Evolutionary conservation across 2,888 invertebrate species (phyloP).

Genomic region (Acronicta alni): DNA sequence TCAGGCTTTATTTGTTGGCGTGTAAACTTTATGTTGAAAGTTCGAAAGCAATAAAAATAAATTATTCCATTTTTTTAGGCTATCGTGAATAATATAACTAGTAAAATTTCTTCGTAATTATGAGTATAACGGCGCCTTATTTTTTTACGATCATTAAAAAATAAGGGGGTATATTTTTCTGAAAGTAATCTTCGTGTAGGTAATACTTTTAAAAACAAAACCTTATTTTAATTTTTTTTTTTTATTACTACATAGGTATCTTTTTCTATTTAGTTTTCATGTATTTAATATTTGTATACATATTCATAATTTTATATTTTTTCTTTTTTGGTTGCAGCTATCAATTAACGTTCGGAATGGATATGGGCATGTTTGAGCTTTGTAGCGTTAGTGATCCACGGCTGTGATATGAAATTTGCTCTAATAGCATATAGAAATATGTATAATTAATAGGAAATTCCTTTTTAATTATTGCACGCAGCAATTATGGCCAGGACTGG

Average conservation of each 20-base stretch:
- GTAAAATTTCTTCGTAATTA: too few relatives aligned
- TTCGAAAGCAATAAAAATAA: conserved; percentile 6
- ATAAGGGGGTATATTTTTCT: too few relatives aligned
- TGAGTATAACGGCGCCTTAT: too few relatives aligned
- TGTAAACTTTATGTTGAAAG: conserved; percentile 8
- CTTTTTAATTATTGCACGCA: conserved; percentile 86
- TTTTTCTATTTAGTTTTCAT: conserved; percentile 38
- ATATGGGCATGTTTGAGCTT: conserved; percentile 88
- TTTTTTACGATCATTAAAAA: too few relatives aligned
- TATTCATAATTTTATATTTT: conserved; percentile 61
- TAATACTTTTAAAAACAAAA: too few relatives aligned
- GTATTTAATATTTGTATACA: conserved; percentile 18
- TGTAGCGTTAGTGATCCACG: conserved; percentile 80
- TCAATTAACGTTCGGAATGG: conserved; percentile 87
- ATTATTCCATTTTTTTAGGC: background rate
- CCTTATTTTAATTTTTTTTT: conserved; percentile 14
- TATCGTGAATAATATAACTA: background rate
- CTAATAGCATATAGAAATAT: conserved; percentile 69
- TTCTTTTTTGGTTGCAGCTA: conserved; percentile 87
- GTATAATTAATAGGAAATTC: conserved; percentile 75
- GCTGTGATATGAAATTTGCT: conserved; percentile 85
- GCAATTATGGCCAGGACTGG: conserved; percentile 89
- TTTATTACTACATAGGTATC: conserved; percentile 7
- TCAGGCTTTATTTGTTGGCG: conserved; percentile 35
- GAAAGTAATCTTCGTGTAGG: background rate